Base-by-base conservation (phyloP, 2,113 vertebrate species). In the Muscicapa adusta region DNA sequence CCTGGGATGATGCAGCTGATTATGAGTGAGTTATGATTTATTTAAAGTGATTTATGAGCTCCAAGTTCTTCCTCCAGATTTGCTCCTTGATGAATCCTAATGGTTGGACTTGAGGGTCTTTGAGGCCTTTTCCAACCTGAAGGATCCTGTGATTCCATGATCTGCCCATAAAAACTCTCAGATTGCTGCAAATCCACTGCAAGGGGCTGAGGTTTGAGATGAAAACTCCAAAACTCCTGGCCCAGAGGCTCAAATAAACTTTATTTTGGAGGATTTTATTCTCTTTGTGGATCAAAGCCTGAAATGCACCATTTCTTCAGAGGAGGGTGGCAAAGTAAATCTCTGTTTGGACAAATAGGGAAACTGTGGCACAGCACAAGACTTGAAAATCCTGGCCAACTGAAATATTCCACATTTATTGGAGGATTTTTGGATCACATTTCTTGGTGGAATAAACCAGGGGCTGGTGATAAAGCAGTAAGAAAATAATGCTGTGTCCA, bases 111-210 rank as follows among this genome's bases (percentile, higher is more conserved):
- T 17, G 18, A 45, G 6, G 23, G 8, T 7, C 40, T 47, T 25
- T 0, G 0, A 31, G n/a, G 47, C 4, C 17, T 61, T 61, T 61
- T 40, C 62, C 70, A 34, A 0, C 29, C 38, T 12, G 10, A 67
- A 61, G 24, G 11, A 40, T 34, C 25, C 61, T 12, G 20, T 20
- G 38, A 20, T 53, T 74, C 53, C 25, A 23, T 14, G 70, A n/a
- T 17, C 36, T 70, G 26, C 14, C 47, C 2, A 0, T 2, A 26
- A 63, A 77, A 60, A 31, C 26, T 6, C 3, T 0, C 33, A 33
- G 31, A 20, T 25, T 0, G 0, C 50, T 47, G 42, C 18, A 71
- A 68, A 83, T 29, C 43, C 6, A 0, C 14, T 3, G 22, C 28
- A 34, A 83, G 14, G n/a, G 18, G 24, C 5, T 17, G 47, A 73